phyloP scores from a whole-genome alignment of 2,113 vertebrate genomes.

The Nematolebias whitei region DNA sequence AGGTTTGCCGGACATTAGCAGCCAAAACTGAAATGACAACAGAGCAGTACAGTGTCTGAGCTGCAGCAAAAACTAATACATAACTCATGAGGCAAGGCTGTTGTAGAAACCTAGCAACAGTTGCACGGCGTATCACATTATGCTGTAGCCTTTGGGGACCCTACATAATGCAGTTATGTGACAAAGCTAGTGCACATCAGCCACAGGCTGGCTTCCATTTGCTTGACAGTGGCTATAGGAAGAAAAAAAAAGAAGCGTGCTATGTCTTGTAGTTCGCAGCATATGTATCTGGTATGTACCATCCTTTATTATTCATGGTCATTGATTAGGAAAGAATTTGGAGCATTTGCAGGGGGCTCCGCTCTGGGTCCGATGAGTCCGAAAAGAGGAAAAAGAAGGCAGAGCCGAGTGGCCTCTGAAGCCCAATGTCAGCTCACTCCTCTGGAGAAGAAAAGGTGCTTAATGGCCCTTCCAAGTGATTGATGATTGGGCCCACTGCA shows the following conservation, averaged over 20 bases:
- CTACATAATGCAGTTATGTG: constrained; percentile 76
- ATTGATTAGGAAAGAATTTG: constrained; percentile 29
- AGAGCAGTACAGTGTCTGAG: constrained; percentile 43
- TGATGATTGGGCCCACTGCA: constrained; percentile 41
- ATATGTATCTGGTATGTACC: constrained; percentile 38
- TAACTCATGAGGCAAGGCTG: constrained; percentile 64
- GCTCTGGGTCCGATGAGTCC: background rate
- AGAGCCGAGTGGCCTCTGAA: constrained; percentile 18
- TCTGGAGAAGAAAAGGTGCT: constrained; percentile 52
- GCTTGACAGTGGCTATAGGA: constrained; percentile 41
- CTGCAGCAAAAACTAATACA: constrained; percentile 54
- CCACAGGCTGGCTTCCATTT: constrained; percentile 54
- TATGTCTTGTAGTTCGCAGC: constrained; percentile 27
- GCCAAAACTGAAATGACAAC: constrained; percentile 33
- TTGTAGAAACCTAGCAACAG: constrained; percentile 57
- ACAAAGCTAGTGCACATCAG: constrained; percentile 69
- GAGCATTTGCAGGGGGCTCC: constrained; percentile 1
- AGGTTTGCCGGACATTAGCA: constrained; percentile 42
- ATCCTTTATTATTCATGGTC: constrained; percentile 46
- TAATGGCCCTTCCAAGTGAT: constrained; percentile 54
- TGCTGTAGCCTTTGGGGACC: constrained; percentile 68
- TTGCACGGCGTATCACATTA: constrained; percentile 56
- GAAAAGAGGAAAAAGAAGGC: background rate
- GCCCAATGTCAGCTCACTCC: constrained; percentile 36
- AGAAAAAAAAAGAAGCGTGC: constrained; percentile 19